These are phyloP conservation scores for Gopherus evgoodei DNA, from an alignment of 2,113 vertebrate species.

Conservation along the genomic window DNA sequence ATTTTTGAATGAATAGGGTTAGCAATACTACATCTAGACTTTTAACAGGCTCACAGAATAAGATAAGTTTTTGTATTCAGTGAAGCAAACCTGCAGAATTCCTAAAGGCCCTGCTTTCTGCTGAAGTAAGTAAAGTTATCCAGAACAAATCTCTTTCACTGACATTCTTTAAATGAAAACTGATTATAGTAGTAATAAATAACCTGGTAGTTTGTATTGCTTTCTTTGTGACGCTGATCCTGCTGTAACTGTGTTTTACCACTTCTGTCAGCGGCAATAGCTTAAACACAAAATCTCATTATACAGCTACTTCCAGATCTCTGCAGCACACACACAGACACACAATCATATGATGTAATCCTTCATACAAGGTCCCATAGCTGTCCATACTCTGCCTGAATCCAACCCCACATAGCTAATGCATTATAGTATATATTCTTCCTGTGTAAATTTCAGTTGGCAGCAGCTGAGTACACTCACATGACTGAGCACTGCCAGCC, in stretches of 20 bases:
- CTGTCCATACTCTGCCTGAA: background rate
- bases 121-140: fast-evolving
- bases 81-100: fast-evolving
- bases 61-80: no score
- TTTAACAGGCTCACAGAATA: no score
- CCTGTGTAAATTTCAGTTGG: no score
- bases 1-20: no score
- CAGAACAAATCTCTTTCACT: background rate
- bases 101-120: background rate
- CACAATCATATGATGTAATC: no score
- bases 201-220: fast-evolving
- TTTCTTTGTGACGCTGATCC: fast-evolving
- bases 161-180: background rate
- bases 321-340: background rate
- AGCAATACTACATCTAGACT: no score
- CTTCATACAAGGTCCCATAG: background rate
- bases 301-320: background rate
- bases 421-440: background rate
- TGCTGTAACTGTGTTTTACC: fast-evolving
- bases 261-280: background rate
- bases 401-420: background rate
- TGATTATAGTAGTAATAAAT: background rate
- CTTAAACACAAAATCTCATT: background rate
- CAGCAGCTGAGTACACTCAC: background rate
- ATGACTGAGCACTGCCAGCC: background rate